phyloP scores from a whole-genome alignment of 2,113 vertebrate genomes.

The Dendrocopos noguchii region DNA sequence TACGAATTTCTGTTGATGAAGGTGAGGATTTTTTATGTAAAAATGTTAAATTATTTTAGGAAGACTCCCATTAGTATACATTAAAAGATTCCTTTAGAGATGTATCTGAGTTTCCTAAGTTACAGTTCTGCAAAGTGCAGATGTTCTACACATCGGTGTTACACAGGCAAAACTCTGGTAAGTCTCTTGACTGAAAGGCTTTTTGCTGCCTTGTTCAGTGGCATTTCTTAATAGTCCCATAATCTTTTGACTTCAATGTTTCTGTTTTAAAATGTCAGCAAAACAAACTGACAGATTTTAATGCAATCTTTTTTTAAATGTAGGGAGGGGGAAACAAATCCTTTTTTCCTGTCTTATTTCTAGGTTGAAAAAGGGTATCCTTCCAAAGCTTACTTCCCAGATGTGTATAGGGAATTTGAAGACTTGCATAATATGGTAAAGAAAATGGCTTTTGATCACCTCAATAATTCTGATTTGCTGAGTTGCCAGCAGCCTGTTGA shows the following conservation, averaged over 20 bases:
- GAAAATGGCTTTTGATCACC: constrained; percentile 88
- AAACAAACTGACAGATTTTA: not conserved
- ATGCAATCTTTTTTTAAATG: not conserved
- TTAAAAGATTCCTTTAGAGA: not conserved
- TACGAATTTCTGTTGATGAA: constrained; percentile 93
- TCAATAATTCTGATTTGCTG: constrained; percentile 68
- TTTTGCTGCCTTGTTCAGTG: not conserved
- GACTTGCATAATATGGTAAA: constrained; percentile 87
- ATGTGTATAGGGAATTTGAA: constrained; percentile 93
- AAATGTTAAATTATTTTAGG: not conserved
- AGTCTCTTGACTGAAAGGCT: not conserved
- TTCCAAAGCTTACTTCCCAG: constrained; percentile 83
- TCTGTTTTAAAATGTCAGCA: not conserved
- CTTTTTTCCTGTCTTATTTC: not conserved
- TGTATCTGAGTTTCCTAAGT: not conserved
- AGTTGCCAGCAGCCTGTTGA: constrained; percentile 79
- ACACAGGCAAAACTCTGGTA: not conserved
- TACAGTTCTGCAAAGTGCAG: not conserved
- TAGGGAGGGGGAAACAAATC: not conserved
- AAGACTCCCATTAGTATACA: not conserved
- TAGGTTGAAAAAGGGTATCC: constrained; percentile 84
- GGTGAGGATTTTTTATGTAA: constrained; percentile 71
- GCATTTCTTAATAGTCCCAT: not conserved
- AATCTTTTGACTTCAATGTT: not conserved
- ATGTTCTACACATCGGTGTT: not conserved